Evolutionary conservation across 2,113 vertebrate genomes (phyloP).

Genomic region (Hyperopisus bebe): DNA sequence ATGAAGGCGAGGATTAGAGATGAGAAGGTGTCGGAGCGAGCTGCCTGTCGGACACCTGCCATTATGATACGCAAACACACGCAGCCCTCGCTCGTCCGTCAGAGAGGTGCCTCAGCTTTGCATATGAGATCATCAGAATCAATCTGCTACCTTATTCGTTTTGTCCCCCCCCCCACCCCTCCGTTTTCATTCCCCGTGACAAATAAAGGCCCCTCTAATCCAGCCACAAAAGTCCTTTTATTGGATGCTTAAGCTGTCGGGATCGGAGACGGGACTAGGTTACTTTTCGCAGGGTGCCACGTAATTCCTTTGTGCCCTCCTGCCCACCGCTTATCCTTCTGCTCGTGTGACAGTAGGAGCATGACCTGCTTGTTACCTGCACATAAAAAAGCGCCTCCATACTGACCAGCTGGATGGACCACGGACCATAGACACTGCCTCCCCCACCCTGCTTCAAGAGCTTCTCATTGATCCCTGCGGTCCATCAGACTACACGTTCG

Average conservation of each 20-base stretch:
- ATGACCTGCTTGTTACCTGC: constrained; percentile 37
- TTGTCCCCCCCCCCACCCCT: constrained; percentile 36
- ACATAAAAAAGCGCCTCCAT: constrained; percentile 27
- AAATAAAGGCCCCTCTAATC: constrained; percentile 56
- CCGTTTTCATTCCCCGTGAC: constrained; percentile 54
- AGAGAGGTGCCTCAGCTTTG: constrained; percentile 43
- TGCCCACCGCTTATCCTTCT: neutral
- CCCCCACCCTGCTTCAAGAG: constrained; percentile 45
- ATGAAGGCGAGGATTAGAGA: constrained; percentile 47
- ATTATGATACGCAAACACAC: constrained; percentile 38
- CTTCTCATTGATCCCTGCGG: constrained; percentile 51
- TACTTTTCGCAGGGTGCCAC: constrained; percentile 9
- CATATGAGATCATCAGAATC: constrained; percentile 56
- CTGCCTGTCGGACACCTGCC: constrained; percentile 52
- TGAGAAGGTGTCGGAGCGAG: constrained; percentile 46
- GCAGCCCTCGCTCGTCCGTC: constrained; percentile 37
- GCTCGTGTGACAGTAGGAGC: neutral
- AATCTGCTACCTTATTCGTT: constrained; percentile 46
- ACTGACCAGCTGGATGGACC: constrained; percentile 12
- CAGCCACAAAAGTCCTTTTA: constrained; percentile 52
- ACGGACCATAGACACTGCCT: neutral
- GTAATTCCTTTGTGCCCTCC: constrained; percentile 28
- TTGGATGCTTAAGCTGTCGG: constrained; percentile 48
- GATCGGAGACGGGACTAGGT: constrained; percentile 27
- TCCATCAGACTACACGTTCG: constrained; percentile 47